Evolutionary conservation across 2,113 vertebrate species (phyloP).

Genomic region (Dipodomys stephensi): DNA sequence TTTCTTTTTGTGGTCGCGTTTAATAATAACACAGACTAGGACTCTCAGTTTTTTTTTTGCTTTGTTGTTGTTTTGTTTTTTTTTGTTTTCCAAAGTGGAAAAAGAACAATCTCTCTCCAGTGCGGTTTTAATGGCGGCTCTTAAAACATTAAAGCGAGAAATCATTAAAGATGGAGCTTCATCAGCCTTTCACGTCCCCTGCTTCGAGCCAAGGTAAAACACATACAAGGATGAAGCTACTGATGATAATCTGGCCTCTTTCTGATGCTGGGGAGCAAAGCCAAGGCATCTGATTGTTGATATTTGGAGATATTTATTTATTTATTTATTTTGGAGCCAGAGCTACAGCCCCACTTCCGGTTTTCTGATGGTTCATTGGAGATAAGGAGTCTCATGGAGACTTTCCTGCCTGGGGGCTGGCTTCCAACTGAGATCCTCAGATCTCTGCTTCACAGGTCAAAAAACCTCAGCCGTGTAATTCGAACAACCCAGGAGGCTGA

Average conservation of each 20-base stretch:
- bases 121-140: slow-evolving; percentile 77
- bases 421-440: too few species aligned
- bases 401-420: too few species aligned
- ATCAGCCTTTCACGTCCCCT: slow-evolving; percentile 71
- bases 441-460: too few species aligned
- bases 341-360: too few species aligned
- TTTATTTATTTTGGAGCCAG: too few species aligned
- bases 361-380: too few species aligned
- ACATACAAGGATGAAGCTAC: slow-evolving; percentile 14
- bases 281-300: too few species aligned
- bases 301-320: too few species aligned
- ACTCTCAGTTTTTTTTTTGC: slow-evolving; percentile 52
- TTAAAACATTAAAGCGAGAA: slow-evolving; percentile 47
- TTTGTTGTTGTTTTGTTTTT: neutral
- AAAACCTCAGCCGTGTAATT: too few species aligned
- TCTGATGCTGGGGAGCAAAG: slow-evolving; percentile 9
- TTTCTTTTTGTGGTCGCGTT: slow-evolving; percentile 64
- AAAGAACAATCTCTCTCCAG: slow-evolving; percentile 64
- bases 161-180: slow-evolving; percentile 75
- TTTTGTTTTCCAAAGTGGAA: slow-evolving; percentile 71
- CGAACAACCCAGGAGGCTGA: too few species aligned
- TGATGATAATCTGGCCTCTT: slow-evolving; percentile 55
- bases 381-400: too few species aligned
- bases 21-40: slow-evolving; percentile 74
- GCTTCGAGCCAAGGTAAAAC: slow-evolving; percentile 75